These are phyloP conservation scores for Heliconius hewitsoni DNA, from an alignment of 1,140 invertebrate genomes.

Conservation along the genomic window DNA sequence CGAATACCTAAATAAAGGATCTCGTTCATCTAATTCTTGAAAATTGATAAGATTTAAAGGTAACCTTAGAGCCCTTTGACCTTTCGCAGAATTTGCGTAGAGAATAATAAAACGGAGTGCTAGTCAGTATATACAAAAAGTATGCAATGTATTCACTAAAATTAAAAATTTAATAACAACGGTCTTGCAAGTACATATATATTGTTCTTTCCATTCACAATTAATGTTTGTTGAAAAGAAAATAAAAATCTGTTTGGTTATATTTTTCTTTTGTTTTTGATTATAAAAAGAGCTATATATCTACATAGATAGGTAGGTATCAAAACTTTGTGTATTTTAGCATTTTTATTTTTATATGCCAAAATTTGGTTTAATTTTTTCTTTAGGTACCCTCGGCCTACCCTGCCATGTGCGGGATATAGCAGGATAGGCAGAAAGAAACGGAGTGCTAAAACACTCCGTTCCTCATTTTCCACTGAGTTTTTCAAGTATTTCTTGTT, in stretches of 20 bases:
- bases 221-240: background rate
- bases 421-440: no score
- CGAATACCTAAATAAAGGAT: conserved; percentile 22
- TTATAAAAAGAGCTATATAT: background rate
- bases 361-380: no score
- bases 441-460: no score
- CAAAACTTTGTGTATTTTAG: no score
- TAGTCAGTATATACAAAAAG: background rate
- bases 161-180: background rate
- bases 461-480: no score
- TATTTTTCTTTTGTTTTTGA: background rate
- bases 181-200: background rate
- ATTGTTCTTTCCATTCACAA: no score
- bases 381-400: no score
- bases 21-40: conserved; percentile 27
- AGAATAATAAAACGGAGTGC: background rate
- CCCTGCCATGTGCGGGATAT: no score
- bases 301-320: no score
- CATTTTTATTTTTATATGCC: no score
- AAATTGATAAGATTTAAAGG: conserved; percentile 31
- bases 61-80: conserved; percentile 39
- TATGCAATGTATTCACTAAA: conserved; percentile 1
- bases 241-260: no score
- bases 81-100: conserved; percentile 28
- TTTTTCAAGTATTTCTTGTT: no score